Evolutionary conservation across 2,888 invertebrate species (phyloP).

Genomic region (Endotricha flammealis): DNA sequence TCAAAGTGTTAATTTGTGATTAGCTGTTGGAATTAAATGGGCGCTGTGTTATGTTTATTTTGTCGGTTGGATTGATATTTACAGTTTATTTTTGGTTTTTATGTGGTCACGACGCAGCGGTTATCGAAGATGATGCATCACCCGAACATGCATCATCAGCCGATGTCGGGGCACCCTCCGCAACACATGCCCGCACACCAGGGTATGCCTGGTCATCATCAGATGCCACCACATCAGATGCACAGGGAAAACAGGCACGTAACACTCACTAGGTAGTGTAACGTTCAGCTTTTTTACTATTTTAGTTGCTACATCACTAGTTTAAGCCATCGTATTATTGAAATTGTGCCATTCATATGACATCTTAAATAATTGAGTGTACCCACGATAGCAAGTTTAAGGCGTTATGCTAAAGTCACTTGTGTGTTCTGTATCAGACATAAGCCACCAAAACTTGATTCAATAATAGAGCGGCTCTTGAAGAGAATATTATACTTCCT

Average conservation of each 20-base stretch:
- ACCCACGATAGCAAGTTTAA: too few species aligned
- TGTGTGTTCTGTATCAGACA: too few species aligned
- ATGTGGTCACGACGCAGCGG: conserved; percentile 53
- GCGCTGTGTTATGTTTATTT: conserved; percentile 56
- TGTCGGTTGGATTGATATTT: conserved; percentile 34
- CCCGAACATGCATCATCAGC: conserved; percentile 78
- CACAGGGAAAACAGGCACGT: conserved; percentile 81
- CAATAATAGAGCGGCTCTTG: too few species aligned
- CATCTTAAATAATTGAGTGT: not conserved
- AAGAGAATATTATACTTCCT: too few species aligned
- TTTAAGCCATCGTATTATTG: not conserved
- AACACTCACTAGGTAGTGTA: conserved; percentile 67
- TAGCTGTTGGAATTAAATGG: conserved; percentile 34
- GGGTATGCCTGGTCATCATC: conserved; percentile 76
- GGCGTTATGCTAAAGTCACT: too few species aligned
- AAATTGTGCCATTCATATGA: not conserved
- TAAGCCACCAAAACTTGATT: too few species aligned
- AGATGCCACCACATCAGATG: conserved; percentile 82
- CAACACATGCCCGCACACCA: conserved; percentile 70
- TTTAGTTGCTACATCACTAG: conserved; percentile 38
- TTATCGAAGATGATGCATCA: conserved; percentile 74
- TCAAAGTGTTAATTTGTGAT: conserved; percentile 46
- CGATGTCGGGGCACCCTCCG: conserved; percentile 72
- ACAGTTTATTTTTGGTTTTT: conserved; percentile 61
- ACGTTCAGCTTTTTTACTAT: conserved; percentile 55